Evolutionary conservation across 30 jellyfish, hydroid and myxozoan species (phyloP).

Genomic region (Turritopsis dohrnii): DNA sequence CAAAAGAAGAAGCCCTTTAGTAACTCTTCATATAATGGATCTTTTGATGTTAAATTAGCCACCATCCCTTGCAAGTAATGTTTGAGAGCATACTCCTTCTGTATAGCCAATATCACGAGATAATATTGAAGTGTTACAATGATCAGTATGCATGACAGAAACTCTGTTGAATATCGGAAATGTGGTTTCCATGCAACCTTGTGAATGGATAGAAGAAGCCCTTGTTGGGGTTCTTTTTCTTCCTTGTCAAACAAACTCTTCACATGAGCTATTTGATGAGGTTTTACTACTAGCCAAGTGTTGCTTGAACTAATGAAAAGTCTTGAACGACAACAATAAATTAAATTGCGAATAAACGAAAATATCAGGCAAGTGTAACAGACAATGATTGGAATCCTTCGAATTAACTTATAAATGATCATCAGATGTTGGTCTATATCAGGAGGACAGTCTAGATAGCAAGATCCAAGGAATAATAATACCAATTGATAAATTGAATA

Average conservation of each 20-base stretch:
- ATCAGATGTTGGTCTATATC: neutral
- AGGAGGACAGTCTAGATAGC: neutral
- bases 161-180: constrained; percentile 8
- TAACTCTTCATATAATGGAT: neutral
- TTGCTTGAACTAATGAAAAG: neutral
- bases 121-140: neutral
- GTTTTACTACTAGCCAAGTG: neutral
- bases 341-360: neutral
- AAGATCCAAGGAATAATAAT: neutral
- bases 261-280: neutral
- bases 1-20: neutral
- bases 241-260: neutral
- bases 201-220: neutral
- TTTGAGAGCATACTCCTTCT: neutral
- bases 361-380: neutral
- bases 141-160: neutral
- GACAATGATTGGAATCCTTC: neutral
- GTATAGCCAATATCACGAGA: neutral
- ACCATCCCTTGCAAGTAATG: neutral
- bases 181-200: neutral
- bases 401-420: neutral
- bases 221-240: neutral
- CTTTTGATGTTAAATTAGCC: neutral
- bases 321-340: neutral
- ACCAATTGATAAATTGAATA: neutral